phyloP scores from a whole-genome alignment of 2,888 invertebrate species.

The Tachina fera region DNA sequence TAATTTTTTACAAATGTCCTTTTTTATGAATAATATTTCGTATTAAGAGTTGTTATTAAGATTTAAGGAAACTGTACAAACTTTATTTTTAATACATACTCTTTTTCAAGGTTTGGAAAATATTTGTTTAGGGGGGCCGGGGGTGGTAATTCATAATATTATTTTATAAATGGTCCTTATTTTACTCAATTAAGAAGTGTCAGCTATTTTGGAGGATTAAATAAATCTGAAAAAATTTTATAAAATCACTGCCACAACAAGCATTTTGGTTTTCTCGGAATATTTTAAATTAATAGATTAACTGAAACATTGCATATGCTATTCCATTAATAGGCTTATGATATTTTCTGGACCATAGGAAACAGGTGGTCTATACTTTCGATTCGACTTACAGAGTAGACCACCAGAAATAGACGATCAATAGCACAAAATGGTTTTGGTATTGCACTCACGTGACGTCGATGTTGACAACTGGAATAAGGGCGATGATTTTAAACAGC shows the following conservation, averaged over 20 bases:
- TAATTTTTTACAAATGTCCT: conserved; percentile 39
- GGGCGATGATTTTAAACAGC: too few relatives aligned
- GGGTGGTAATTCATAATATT: neutral
- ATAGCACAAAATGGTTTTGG: too few relatives aligned
- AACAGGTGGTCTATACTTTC: too few relatives aligned
- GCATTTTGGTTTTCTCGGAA: neutral
- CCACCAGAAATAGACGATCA: too few relatives aligned
- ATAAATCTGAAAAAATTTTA: neutral
- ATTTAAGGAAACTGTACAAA: conserved; percentile 60
- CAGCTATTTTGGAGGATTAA: conserved; percentile 24
- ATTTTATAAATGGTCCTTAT: conserved; percentile 43
- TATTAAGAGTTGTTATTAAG: conserved; percentile 19
- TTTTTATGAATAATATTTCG: conserved; percentile 10
- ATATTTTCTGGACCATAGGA: too few relatives aligned
- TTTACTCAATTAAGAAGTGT: conserved; percentile 1
- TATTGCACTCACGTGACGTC: too few relatives aligned
- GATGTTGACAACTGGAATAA: too few relatives aligned
- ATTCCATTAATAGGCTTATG: too few relatives aligned
- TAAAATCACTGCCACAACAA: neutral
- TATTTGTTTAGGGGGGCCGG: too few relatives aligned
- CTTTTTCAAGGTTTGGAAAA: neutral
- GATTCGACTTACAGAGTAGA: too few relatives aligned
- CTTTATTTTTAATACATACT: conserved; percentile 30
- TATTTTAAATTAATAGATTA: neutral
- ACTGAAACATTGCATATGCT: neutral